Evolutionary conservation across 2,113 vertebrate genomes (phyloP).

Genomic region (Natator depressus): DNA sequence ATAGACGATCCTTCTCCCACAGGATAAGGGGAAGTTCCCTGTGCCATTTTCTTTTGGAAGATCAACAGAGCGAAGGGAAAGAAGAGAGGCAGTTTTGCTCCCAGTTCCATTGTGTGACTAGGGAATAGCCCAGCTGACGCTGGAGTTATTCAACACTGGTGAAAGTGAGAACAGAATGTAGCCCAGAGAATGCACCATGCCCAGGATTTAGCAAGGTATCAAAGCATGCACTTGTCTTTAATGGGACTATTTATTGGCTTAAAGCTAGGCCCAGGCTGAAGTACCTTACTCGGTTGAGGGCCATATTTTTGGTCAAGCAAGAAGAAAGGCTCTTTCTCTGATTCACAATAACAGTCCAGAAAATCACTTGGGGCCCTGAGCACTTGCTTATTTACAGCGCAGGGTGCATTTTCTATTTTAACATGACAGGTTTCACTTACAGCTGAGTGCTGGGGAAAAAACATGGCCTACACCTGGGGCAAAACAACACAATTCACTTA

Average conservation of each 20-base stretch:
- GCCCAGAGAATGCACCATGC: not conserved
- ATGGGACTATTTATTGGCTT: not conserved
- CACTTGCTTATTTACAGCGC: not conserved
- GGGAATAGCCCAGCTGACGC: not conserved
- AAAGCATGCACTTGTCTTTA: not conserved
- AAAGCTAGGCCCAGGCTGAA: not conserved
- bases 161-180: not conserved
- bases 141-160: not conserved
- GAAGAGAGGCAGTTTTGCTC: rapidly evolving
- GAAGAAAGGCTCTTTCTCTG: not conserved
- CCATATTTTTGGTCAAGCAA: not conserved
- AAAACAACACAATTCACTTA: not conserved
- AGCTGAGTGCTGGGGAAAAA: rapidly evolving
- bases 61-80: not conserved
- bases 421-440: not conserved
- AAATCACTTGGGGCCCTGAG: not conserved
- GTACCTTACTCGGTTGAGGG: not conserved
- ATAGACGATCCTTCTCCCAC: not conserved
- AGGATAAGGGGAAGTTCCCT: rapidly evolving
- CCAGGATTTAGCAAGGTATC: not conserved
- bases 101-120: not conserved
- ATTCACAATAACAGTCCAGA: rapidly evolving
- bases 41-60: rapidly evolving
- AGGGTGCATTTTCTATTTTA: not conserved
- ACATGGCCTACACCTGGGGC: not conserved